A percentile compares a stretch with the other conserved stretches of the same genome.
Evolutionary conservation across 2,113 vertebrate species (phyloP).

Genomic region (Romanogobio albipinnatus): DNA sequence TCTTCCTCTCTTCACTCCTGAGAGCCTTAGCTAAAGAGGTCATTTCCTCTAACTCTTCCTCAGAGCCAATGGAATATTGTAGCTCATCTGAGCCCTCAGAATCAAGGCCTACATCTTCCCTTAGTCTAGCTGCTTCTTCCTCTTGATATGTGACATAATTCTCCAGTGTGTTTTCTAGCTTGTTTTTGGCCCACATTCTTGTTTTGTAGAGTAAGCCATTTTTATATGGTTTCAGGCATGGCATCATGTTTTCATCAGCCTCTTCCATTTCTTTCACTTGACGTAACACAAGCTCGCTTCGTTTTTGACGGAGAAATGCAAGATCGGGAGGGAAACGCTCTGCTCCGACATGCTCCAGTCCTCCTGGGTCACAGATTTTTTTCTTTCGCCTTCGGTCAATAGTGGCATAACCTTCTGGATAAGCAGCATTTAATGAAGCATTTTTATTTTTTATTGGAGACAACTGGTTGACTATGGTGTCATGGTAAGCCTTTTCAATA

Average conservation of each 20-base stretch:
- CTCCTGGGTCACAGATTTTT: conserved; percentile 69
- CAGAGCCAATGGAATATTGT: conserved; percentile 70
- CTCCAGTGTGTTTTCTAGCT: conserved; percentile 67
- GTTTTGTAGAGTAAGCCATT: conserved; percentile 88
- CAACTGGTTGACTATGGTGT: conserved; percentile 58
- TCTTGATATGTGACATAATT: conserved; percentile 74
- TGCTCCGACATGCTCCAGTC: conserved; percentile 47
- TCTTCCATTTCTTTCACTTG: conserved; percentile 73
- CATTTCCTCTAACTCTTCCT: conserved; percentile 78
- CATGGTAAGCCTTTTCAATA: conserved; percentile 61
- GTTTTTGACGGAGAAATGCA: conserved; percentile 65
- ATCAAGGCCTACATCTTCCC: conserved; percentile 74
- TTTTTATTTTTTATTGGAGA: conserved; percentile 61
- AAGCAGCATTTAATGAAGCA: conserved; percentile 68
- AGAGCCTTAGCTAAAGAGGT: conserved; percentile 60
- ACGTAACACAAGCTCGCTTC: conserved; percentile 68
- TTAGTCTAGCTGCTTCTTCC: conserved; percentile 55
- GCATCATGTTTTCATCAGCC: conserved; percentile 69
- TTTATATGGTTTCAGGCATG: conserved; percentile 80
- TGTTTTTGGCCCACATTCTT: conserved; percentile 76
- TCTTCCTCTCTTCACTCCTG: conserved; percentile 51
- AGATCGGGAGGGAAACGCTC: conserved; percentile 62
- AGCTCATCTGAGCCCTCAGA: conserved; percentile 80
- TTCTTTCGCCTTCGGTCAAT: conserved; percentile 84
- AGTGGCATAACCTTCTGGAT: conserved; percentile 85